Evolutionary conservation across 2,888 invertebrate species (phyloP).

Genomic region (Polyommatus icarus): DNA sequence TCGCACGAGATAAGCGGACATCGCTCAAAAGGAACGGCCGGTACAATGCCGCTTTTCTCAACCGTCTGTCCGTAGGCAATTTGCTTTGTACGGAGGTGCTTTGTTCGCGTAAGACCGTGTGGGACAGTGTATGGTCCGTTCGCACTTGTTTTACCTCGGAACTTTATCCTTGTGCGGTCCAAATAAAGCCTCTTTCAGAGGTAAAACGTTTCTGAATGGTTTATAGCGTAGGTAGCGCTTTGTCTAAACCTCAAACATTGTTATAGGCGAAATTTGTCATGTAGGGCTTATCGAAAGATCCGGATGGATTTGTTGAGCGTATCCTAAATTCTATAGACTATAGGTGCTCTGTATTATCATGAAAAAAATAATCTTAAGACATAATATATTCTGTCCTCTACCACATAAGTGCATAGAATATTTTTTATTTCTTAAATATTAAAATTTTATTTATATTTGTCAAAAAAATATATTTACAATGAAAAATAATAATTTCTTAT

Average conservation of each 20-base stretch:
- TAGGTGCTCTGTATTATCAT: not conserved
- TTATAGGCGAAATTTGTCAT: conserved; percentile 24
- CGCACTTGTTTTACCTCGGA: not conserved
- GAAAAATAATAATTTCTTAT: no score
- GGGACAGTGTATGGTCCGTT: not conserved
- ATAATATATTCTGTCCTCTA: no score
- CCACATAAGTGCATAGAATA: no score
- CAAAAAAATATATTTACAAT: no score
- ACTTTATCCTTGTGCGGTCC: not conserved
- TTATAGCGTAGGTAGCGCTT: conserved; percentile 36
- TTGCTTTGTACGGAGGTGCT: conserved; percentile 63
- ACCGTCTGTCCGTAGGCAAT: conserved; percentile 53
- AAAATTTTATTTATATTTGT: no score
- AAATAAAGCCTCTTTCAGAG: not conserved
- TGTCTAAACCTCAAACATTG: conserved; percentile 37
- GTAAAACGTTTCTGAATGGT: not conserved
- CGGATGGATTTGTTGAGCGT: not conserved
- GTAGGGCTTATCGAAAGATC: conserved; percentile 16
- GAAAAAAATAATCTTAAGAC: no score
- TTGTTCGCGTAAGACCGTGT: conserved; percentile 44
- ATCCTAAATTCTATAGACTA: not conserved
- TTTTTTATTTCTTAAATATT: no score
- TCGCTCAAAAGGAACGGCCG: conserved; percentile 58
- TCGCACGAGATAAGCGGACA: conserved; percentile 29
- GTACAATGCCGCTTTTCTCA: conserved; percentile 58